Base-by-base conservation (phyloP, 2,888 invertebrate species). In the Thereva nobilitata region DNA sequence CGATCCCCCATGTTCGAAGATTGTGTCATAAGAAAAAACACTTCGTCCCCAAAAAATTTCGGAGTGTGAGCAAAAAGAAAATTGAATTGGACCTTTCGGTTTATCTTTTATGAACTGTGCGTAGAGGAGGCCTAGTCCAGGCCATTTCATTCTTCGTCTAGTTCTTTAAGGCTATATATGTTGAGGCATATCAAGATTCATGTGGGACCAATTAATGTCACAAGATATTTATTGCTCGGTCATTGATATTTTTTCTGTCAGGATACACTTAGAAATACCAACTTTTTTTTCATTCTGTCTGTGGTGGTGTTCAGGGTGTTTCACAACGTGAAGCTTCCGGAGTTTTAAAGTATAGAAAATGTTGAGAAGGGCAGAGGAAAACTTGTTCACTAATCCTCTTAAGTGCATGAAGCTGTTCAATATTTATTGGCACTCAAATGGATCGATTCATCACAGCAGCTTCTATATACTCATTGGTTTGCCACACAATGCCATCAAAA, bases 131-230 rank as follows among this genome's bases (percentile, higher is more conserved):
- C 45, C 57, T 59, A 50, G 57, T 66, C 52, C 49, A 50, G 44
- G 56, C 45, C 50, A 34, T 66, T 56, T 66, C 57, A 56, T 66
- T 66, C 34, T 49, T 49, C 65, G 23, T 23, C 23, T 23, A 23
- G 23, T 9, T n/a, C 12, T 52, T 57, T 42, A 45, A 67, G 61
- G 23, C 23, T 2, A 23, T 23, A 2, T 23, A n/a, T 23, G 1
- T 23, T 55, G 57, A 67, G 52, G 45, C 56, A 67, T 52, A 44
- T 47, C 49, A 38, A 53, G 44, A 68, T 57, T 68, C 68, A 68
- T 68, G 68, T 66, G 68, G 66, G 68, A 65, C 66, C 68, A 68
- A 68, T 68, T 66, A 68, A 68, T 68, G 68, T 66, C 68, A 68
- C 40, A 44, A 53, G 38, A 64, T 44, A 64, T 64, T 64, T 64